Percentiles rank a stretch among this genome's conserved stretches.
Conservation (phyloP, 2,888 invertebrate species). For the Cataglyphis livida region DNA sequence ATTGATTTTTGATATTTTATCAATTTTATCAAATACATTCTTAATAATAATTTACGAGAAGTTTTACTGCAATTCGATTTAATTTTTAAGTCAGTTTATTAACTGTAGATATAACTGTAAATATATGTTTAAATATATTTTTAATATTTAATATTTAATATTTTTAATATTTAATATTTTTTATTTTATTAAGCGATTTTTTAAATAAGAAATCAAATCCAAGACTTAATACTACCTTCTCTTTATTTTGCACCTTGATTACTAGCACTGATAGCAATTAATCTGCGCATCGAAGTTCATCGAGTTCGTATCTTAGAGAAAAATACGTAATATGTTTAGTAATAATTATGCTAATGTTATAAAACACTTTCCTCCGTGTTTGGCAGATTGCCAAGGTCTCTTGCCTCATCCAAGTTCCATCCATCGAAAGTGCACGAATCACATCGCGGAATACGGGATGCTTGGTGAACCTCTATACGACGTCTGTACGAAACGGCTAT, state of each 20-base stretch:
- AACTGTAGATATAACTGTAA: neutral
- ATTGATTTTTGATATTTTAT: neutral
- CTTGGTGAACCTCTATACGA: constrained; percentile 59
- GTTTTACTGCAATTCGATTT: neutral
- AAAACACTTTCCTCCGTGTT: constrained; percentile 80
- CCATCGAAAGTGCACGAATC: constrained; percentile 58
- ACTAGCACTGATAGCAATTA: neutral
- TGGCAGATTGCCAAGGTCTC: constrained; percentile 82
- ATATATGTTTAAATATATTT: neutral
- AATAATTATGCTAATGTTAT: constrained; percentile 75
- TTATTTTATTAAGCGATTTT: neutral
- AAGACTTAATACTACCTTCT: neutral
- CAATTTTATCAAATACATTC: neutral
- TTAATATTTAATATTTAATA: neutral
- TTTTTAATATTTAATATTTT: neutral
- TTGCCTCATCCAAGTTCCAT: constrained; percentile 74
- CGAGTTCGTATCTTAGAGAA: constrained; percentile 55
- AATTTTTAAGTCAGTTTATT: neutral
- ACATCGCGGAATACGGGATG: constrained; percentile 70
- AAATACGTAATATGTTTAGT: neutral
- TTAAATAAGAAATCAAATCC: neutral
- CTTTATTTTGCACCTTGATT: neutral
- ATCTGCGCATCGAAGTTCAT: constrained; percentile 62
- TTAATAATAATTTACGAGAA: neutral
- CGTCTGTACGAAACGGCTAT: constrained; percentile 29